phyloP scores from a whole-genome alignment of 2,888 invertebrate species.

The Coremacera marginata region DNA sequence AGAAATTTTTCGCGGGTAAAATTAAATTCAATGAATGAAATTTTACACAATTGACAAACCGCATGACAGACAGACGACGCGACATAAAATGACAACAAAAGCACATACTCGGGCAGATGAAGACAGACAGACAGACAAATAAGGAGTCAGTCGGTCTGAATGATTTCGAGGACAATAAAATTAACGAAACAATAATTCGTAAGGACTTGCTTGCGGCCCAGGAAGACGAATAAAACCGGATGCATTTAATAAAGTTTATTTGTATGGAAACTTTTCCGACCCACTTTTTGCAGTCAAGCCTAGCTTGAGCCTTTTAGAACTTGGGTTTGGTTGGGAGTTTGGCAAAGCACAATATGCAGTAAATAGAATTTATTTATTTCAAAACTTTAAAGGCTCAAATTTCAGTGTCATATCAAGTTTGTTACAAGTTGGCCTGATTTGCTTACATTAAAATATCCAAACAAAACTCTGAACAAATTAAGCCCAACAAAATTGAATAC shows the following conservation, averaged over 20 bases:
- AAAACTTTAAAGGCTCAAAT: too few relatives aligned
- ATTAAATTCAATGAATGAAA: slow-evolving; percentile 19
- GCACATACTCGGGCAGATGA: background rate
- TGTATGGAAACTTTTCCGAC: background rate
- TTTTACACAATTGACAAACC: slow-evolving; percentile 6
- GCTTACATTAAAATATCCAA: too few relatives aligned
- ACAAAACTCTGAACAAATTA: too few relatives aligned
- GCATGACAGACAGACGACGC: background rate
- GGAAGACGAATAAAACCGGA: background rate
- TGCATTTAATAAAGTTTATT: slow-evolving; percentile 1
- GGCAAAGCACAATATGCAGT: background rate
- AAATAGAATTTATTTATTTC: background rate
- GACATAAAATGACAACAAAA: background rate
- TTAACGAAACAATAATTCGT: background rate
- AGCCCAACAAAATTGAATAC: too few relatives aligned
- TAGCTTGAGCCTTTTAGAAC: background rate
- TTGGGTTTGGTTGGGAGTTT: background rate
- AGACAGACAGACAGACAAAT: background rate
- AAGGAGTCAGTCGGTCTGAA: background rate
- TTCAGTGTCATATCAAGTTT: too few relatives aligned
- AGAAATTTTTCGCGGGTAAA: slow-evolving; percentile 1
- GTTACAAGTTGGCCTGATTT: too few relatives aligned
- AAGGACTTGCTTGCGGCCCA: background rate
- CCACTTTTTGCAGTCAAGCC: too few relatives aligned
- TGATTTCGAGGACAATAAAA: background rate